These are phyloP conservation scores for Rhinichthys osculus DNA, from an alignment of 2,797 vertebrate genomes.

Conservation along the genomic window DNA sequence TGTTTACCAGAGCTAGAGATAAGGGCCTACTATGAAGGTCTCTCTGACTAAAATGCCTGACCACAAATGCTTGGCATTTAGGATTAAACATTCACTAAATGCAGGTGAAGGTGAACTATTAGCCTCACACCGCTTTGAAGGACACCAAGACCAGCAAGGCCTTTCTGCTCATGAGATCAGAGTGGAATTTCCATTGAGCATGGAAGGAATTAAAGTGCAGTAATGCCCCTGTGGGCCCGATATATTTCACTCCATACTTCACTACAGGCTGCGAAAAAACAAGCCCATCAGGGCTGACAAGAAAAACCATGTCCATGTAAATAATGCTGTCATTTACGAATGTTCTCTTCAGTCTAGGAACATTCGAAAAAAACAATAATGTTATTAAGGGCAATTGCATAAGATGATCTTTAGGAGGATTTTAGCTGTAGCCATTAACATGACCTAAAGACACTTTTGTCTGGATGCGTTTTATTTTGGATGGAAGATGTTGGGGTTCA, in stretches of 20 bases:
- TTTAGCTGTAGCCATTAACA: not conserved
- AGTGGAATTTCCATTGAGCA: conserved; percentile 42
- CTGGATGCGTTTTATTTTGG: not conserved
- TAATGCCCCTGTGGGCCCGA: not conserved
- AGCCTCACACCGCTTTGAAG: conserved; percentile 22
- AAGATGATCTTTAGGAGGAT: not conserved
- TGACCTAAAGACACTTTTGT: not conserved
- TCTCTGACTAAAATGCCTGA: conserved; percentile 12
- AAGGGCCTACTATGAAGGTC: conserved; percentile 29
- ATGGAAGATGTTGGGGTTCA: not conserved
- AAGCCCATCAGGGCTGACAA: not conserved
- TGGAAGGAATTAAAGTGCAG: conserved; percentile 43
- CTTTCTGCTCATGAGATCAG: conserved; percentile 32
- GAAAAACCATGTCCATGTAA: not conserved
- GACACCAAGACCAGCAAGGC: not conserved
- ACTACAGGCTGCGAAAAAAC: not conserved
- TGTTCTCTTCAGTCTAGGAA: not conserved
- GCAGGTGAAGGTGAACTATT: conserved; percentile 28
- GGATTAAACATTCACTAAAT: conserved; percentile 62
- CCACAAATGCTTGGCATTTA: conserved; percentile 17
- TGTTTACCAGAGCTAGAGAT: conserved; percentile 31
- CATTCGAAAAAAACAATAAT: not conserved
- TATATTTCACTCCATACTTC: not conserved
- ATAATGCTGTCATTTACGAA: not conserved
- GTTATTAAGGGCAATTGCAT: not conserved